A percentile compares a stretch with the other conserved stretches of the same genome.
These are phyloP conservation scores for Hirtodrosophila cameraria DNA, from an alignment of 2,888 invertebrate species.

Conservation along the genomic window DNA sequence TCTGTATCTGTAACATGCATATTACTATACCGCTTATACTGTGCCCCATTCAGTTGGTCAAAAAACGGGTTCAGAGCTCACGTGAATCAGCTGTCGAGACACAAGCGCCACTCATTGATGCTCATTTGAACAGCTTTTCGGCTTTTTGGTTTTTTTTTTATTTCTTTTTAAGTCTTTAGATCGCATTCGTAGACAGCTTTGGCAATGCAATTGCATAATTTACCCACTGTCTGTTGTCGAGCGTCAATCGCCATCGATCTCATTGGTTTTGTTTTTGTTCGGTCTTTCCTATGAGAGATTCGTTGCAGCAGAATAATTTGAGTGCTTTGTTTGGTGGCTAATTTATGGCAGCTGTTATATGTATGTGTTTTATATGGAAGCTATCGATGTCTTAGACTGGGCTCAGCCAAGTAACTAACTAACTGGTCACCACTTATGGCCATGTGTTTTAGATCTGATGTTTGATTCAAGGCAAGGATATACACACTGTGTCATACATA, in stretches of 20 bases:
- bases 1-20: constrained; percentile 32
- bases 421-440: constrained; percentile 18
- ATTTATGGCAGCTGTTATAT: constrained; percentile 47
- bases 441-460: constrained; percentile 22
- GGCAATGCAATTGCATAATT: constrained; percentile 65
- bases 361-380: constrained; percentile 19
- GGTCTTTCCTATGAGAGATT: constrained; percentile 45
- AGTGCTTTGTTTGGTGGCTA: constrained; percentile 55
- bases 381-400: constrained; percentile 13
- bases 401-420: constrained; percentile 16
- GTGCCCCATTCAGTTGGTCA: constrained; percentile 28
- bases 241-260: constrained; percentile 13
- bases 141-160: background rate
- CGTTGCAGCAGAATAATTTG: constrained; percentile 75
- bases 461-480: constrained; percentile 68
- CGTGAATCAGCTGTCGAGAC: constrained; percentile 59
- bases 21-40: constrained; percentile 19
- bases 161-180: constrained; percentile 26
- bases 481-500: constrained; percentile 11
- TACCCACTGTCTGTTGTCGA: constrained; percentile 14
- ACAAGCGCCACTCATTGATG: constrained; percentile 67
- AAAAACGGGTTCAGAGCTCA: constrained; percentile 69
- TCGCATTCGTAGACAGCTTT: constrained; percentile 36
- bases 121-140: constrained; percentile 26
- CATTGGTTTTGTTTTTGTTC: constrained; percentile 18